phyloP scores from a whole-genome alignment of 1,140 invertebrate genomes.

The Oryctes rhinoceros region DNA sequence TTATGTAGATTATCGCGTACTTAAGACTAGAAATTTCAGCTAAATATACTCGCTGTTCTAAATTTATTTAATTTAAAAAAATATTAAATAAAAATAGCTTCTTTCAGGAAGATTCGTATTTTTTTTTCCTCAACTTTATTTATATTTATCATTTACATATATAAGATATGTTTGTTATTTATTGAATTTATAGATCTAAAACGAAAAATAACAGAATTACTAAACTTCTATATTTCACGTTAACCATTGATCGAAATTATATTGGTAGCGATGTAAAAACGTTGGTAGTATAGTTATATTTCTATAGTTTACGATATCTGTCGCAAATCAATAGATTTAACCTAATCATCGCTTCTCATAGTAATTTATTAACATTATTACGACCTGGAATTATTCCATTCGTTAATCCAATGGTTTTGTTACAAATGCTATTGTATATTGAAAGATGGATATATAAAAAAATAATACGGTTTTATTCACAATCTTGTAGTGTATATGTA shows the following conservation, averaged over 20 bases:
- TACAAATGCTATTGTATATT: too few relatives aligned
- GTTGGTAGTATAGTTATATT: background rate
- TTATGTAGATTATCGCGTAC: background rate
- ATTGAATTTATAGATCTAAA: too few relatives aligned
- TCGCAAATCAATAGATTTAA: background rate
- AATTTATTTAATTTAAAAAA: slow-evolving; percentile 6
- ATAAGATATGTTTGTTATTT: too few relatives aligned
- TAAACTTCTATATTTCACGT: too few relatives aligned
- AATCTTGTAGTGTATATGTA: too few relatives aligned
- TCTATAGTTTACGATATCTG: background rate
- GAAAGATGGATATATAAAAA: too few relatives aligned
- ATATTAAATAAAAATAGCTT: slow-evolving; percentile 18
- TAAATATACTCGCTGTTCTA: slow-evolving; percentile 2
- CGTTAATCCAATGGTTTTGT: background rate
- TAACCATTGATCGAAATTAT: background rate
- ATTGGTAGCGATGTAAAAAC: background rate
- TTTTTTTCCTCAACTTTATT: background rate
- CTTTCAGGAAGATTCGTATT: slow-evolving; percentile 6
- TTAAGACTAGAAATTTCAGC: slow-evolving; percentile 30
- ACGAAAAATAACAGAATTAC: too few relatives aligned
- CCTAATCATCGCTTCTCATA: background rate
- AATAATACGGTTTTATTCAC: too few relatives aligned
- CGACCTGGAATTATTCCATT: background rate
- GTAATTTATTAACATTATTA: background rate
- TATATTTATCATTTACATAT: background rate